Base-by-base conservation (phyloP, 2,113 vertebrate genomes). In the Bucco capensis region DNA sequence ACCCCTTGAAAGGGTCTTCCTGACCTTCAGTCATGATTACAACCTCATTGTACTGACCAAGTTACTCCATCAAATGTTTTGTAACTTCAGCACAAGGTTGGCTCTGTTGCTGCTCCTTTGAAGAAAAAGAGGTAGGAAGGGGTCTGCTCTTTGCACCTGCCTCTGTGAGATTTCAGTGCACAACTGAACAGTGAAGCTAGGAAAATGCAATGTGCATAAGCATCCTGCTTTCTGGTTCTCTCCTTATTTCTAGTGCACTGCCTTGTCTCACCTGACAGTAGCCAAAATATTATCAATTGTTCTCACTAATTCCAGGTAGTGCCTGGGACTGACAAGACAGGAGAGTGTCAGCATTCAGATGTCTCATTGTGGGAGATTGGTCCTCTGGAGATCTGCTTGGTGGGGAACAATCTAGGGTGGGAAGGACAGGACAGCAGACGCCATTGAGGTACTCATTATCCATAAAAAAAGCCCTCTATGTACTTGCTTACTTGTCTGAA, bases 321-420 rank as follows among this genome's bases (percentile, higher is more conserved):
- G 9, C 30, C 25, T 1, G 3, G 31, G 23, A 81, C n/a, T 6
- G 14, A 25, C 3, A 23, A 37, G 37, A 58, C 40, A 62, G 22
- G 14, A 69, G 37, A 80, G 27, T 66, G 17, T 2, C 33, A 80
- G 33, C 37, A 49, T 24, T 61, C 54, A 61, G 22, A 19, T 19
- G 14, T 6, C 70, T 14, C 1, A 0, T 6, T 67, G n/a, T n/a
- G 13, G 33, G 16, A 69, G 37, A 21, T 7, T 73, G 17, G 16
- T 9, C 49, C 16, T 37, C 49, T 73, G 44, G 40, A 56, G 17
- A 25, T 40, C 50, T 65, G 22, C 22, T 51, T 57, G 40, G 5
- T 33, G 21, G 31, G 31, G 54, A 2, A 10, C 14, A 51, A 2
- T 21, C 24, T 69, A 7, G 21, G 2, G 30, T 61, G 19, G 25